These are phyloP conservation scores for Oppia nitens DNA, from an alignment of 1,140 invertebrate species.

Conservation along the genomic window DNA sequence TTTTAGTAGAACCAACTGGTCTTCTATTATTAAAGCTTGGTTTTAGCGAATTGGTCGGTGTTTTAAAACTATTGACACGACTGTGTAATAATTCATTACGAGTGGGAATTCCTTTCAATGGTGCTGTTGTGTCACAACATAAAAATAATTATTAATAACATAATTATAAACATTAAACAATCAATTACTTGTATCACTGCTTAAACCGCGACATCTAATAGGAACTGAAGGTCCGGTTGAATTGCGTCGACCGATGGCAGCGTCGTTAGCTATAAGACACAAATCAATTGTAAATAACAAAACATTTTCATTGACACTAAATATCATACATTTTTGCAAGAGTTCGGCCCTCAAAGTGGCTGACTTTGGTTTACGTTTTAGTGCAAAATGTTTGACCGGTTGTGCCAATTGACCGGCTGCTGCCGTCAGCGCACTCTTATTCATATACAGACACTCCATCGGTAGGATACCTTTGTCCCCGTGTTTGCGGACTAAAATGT, in stretches of 20 bases:
- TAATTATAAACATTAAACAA: constrained; percentile 10
- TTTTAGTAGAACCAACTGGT: constrained; percentile 25
- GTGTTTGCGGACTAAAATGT: constrained; percentile 44
- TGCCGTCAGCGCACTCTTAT: constrained; percentile 73
- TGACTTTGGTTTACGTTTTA: constrained; percentile 90
- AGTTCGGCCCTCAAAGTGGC: constrained; percentile 71
- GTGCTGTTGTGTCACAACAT: too few species aligned
- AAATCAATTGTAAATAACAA: too few species aligned
- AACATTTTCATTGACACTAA: too few species aligned
- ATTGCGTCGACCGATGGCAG: constrained; percentile 71
- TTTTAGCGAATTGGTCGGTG: constrained; percentile 37
- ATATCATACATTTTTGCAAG: constrained; percentile 57
- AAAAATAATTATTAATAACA: too few species aligned
- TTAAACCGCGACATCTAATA: constrained; percentile 77
- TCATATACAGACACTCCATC: constrained; percentile 88
- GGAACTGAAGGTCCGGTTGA: constrained; percentile 65
- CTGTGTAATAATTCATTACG: constrained; percentile 41
- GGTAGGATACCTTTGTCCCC: constrained; percentile 71
- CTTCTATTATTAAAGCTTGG: background rate
- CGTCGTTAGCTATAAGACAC: constrained; percentile 46
- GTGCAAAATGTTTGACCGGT: constrained; percentile 67
- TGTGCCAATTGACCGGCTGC: constrained; percentile 48
- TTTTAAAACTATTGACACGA: constrained; percentile 34
- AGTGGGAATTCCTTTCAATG: constrained; percentile 72
- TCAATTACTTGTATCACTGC: constrained; percentile 74